Base-by-base conservation (phyloP, 1,140 invertebrate species). In the Microplitis demolitor region DNA sequence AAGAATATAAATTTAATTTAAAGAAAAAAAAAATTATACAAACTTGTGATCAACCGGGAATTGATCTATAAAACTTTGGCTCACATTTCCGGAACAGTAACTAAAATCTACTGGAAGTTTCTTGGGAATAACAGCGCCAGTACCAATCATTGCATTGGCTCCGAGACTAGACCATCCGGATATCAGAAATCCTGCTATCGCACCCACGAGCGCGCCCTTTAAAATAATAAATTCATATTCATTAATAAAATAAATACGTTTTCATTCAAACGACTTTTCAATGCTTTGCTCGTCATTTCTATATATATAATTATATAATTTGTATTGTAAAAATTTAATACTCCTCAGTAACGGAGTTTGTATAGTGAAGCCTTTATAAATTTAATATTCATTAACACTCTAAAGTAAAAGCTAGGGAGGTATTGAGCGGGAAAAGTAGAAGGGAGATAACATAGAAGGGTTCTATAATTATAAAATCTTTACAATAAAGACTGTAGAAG, bases 111-210 rank as follows among this genome's bases (percentile, higher is more conserved):
- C 80, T 5, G 83, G 77, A 68, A 86, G 79, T 78, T 86, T 87
- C 67, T 80, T 82, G 4, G 85, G 78, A 8, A 82, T 72, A 1
- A 86, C 45, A 1, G 71, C 9, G 39, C 81, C 80, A 1, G 80
- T 74, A 31, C 79, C 82, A 11, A 83, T 76, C 14, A 80, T 80
- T 45, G 78, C 78, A 68, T 86, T 85, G 5, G 82, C 78, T 8
- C 85, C 83, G 56, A 85, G 78, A 78, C 84, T 84, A 3, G 80
- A 81, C 84, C 83, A 85, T 5, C 83, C 81, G 3, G 84, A 74
- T 9, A 86, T 67, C 2, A 75, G 4, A 54, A 83, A 86, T 71
- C 84, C 85, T 68, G 74, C 76, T 50, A 86, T 66, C 16, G 83
- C 81, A 50, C 84, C 84, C 4, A 79, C 45, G 69, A 86, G 83